Base-by-base conservation (phyloP, 2,888 invertebrate genomes). In the Brachycybe producta region DNA sequence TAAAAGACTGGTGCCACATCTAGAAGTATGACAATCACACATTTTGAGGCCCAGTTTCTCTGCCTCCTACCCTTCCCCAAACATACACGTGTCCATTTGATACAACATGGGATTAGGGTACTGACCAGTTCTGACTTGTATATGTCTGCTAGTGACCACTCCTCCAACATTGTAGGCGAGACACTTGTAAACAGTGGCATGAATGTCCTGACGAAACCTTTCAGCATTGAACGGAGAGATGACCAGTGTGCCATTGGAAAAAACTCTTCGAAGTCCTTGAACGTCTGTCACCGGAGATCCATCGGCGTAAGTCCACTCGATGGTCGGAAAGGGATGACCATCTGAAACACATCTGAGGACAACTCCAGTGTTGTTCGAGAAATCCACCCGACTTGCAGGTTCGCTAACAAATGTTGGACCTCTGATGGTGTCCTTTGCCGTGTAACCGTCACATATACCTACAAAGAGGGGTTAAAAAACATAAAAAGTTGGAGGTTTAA, bases 351-450 rank as follows among this genome's bases (percentile, higher is more conserved):
- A 51, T 24, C 45, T 28, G 21, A 51, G 24, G 21, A 32, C 28
- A 19, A 45, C 38, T 17, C 51, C 51, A 7, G 51, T 51, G 38
- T 51, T 51, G 45, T 51, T 51, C 17, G 51, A 51, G 39, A 51
- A 51, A 30, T 51, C 51, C 8, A 51, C 24, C 21, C 51, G 51
- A 23, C 45, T 51, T 5, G 51, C 44, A 17, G 51, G 51, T 26
- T 51, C 51, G n/a, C 5, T 15, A n/a, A 51, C 26, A n/a, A 51
- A 32, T 4, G 24, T 19, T 11, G 51, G 51, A 34, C 51, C 51
- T 21, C 45, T 35, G 8, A 45, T n/a, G n/a, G n/a, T n/a, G n/a
- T n/a, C n/a, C n/a, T n/a, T n/a, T n/a, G n/a, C n/a, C n/a, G n/a
- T 35, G 15, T 35, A n/a, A n/a, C n/a, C n/a, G n/a, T n/a, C n/a